Evolutionary conservation across 2,797 vertebrate species (phyloP).

Genomic region (Coregonus sp.): DNA sequence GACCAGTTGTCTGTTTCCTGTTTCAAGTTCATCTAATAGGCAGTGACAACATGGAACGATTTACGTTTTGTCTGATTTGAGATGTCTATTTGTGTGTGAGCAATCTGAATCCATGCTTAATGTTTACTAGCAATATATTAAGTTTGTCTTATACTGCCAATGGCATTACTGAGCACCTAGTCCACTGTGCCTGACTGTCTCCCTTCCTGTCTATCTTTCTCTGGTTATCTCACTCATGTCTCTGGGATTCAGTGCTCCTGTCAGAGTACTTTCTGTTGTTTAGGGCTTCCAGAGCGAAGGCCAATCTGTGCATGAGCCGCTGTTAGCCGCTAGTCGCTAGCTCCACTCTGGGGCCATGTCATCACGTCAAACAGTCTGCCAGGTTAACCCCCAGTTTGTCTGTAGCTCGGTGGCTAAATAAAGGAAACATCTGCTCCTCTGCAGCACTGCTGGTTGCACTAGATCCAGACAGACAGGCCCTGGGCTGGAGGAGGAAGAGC

Average conservation of each 20-base stretch:
- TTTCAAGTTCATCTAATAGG: not conserved
- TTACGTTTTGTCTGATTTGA: too few relatives aligned
- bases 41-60: too few relatives aligned
- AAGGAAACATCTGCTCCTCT: constrained; percentile 86
- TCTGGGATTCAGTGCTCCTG: not conserved
- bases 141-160: too few relatives aligned
- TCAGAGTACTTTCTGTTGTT: constrained; percentile 61
- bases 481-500: constrained; percentile 54
- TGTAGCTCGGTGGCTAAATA: constrained; percentile 64
- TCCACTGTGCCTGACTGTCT: too few relatives aligned
- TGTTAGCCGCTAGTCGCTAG: constrained; percentile 1
- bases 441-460: constrained; percentile 62
- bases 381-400: constrained; percentile 45
- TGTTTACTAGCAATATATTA: too few relatives aligned
- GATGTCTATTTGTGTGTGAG: too few relatives aligned
- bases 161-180: too few relatives aligned
- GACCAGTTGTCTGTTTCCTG: not conserved
- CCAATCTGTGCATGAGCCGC: constrained; percentile 25
- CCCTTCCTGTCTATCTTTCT: too few relatives aligned
- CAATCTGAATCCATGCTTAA: too few relatives aligned
- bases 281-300: constrained; percentile 29
- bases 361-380: not conserved
- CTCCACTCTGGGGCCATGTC: constrained; percentile 4
- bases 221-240: too few relatives aligned
- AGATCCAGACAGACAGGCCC: constrained; percentile 56